Percentiles rank a stretch among this genome's conserved stretches.
phyloP scores from a whole-genome alignment of 2,797 vertebrate species.

The Bovichtus variegatus region DNA sequence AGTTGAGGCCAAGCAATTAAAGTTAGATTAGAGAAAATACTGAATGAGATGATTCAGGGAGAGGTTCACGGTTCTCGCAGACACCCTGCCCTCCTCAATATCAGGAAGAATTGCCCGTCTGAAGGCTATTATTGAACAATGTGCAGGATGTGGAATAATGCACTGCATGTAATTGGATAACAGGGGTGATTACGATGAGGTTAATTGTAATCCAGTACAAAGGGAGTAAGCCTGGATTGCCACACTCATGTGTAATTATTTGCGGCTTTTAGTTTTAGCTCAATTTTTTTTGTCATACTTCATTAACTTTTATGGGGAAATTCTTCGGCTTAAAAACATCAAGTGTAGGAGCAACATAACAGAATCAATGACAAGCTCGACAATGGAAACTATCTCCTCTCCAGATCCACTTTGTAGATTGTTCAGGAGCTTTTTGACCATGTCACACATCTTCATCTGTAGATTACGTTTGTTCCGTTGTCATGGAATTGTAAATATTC shows the following conservation, averaged over 20 bases:
- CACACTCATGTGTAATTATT: constrained; percentile 20
- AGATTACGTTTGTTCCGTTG: not conserved
- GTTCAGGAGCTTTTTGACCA: not conserved
- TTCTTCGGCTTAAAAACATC: not conserved
- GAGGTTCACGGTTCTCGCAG: constrained; percentile 15
- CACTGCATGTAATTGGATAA: constrained; percentile 51
- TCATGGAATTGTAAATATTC: not conserved
- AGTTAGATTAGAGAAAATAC: constrained; percentile 60
- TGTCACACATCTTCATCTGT: not conserved
- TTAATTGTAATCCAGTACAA: constrained; percentile 41
- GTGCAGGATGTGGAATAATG: constrained; percentile 36
- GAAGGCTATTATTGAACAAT: constrained; percentile 27
- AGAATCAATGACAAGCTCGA: too few species aligned
- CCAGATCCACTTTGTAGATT: not conserved
- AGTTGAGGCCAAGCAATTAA: constrained; percentile 62
- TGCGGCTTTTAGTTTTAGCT: not conserved
- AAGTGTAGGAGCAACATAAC: too few species aligned
- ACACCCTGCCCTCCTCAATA: not conserved
- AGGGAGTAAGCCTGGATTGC: constrained; percentile 39
- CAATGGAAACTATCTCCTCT: not conserved
- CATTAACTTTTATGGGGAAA: not conserved
- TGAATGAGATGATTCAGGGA: constrained; percentile 45
- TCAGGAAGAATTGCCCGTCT: not conserved
- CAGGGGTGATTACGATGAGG: constrained; percentile 14
- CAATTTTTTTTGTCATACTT: not conserved